Evolutionary conservation across 1,140 invertebrate genomes (phyloP), one percentile per base, ranked within the genome.

Genomic region (Drosophila nigromelanica): DNA sequence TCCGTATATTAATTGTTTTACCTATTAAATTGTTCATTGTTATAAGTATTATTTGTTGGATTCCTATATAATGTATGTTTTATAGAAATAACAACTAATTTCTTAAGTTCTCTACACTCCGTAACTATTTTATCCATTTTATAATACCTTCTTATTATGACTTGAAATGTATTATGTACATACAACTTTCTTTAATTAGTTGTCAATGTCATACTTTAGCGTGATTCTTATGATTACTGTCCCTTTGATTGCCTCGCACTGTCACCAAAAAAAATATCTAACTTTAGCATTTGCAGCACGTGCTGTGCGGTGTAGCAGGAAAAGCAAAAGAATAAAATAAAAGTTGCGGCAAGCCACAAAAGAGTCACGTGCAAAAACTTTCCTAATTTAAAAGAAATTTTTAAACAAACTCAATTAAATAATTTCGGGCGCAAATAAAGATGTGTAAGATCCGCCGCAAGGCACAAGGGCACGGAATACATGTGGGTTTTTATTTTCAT

Each of bases 401-500:
- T 89, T 76, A 74, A 89, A 89, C 83, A 89, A 89, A 89, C 83
- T 89, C 80, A 89, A 89, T 89, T 89, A 89, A 89, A 89, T 89
- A 89, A 83, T 89, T 83, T 89, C 76, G 72, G 70, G 69, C 70
- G 45, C 78, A 89, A 83, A 89, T 80, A 89, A 89, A 82, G 62
- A 89, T 89, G 71, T 89, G 75, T 67, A 50, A 51, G 50, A 24
- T 39, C n/a, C 43, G 21, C 51, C 54, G 42, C 5, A 18, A 30
- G 4, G 45, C 7, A 43, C 27, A 6, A 40, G 33, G 52, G 35
- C 33, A 59, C 15, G 12, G 15, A 72, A 72, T 45, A 67, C 39
- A 74, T 77, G 62, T 68, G 63, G 56, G 63, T 59, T 48, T 64
- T 40, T 63, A 72, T 67, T 77, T 64, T 64, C 1, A 12, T 8